Evolutionary conservation across 2,888 invertebrate genomes (phyloP), one percentile per base, ranked within the genome.

Genomic region (Troglohyphantes excavatus): DNA sequence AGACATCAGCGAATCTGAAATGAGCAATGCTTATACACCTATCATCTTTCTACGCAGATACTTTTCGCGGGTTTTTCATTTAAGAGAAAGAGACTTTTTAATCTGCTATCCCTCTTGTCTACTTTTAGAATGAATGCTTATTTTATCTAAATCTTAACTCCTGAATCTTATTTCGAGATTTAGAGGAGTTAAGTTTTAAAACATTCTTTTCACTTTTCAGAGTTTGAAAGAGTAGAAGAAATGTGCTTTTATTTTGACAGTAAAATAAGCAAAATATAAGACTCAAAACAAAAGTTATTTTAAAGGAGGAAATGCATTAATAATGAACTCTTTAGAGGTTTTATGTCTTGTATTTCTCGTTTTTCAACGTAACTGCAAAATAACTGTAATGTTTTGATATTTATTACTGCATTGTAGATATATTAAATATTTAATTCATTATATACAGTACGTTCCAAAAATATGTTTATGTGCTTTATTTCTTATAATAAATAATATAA

Each of bases 1-100:
- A 76, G 70, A 63, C 67, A 78, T 70, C 78, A 63, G 59, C 53
- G 76, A 68, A 85, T 85, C 85, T 39, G 70, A 86, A 86, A 86
- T 86, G 82, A 82, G 82, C 70, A 61, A 82, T 81, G 81, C 21
- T 29, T 11, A 39, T 70, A 39, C 19, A 39, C 23, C 72, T 65
- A 21, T 63, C 65, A 29, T 78, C 63, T 33, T 65, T 78, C 43
- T 65, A 9, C n/a, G n/a, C 26, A 23, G 26, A 17, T 39, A 63
- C 76, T 76, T 76, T 65, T 59, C 19, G 26, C 26, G 29, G 65
- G 21, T 63, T 78, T 78, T 72, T 65, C 75, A 75, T 75, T 78
- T 65, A 65, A 11, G 65, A 26, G 33, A 33, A 33, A 11, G n/a
- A 19, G 53, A 78, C 63, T 78, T 78, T 63, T 76, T 72, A 72